Percentiles rank a stretch among this genome's conserved stretches.
These are phyloP conservation scores for Denticeps clupeoides DNA, from an alignment of 2,797 vertebrate genomes.

Conservation along the genomic window DNA sequence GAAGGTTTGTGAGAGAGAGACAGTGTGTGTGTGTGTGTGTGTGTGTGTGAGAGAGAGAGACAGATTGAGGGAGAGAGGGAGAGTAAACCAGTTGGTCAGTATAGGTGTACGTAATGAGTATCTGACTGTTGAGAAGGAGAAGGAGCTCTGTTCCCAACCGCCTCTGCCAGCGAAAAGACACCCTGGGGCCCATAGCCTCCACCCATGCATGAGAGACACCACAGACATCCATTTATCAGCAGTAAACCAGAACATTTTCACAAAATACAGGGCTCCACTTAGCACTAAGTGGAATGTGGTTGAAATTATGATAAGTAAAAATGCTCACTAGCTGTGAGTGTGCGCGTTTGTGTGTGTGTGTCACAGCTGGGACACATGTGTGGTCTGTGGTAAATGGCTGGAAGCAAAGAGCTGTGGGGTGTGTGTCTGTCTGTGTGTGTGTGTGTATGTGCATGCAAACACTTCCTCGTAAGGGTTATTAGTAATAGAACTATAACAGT, in stretches of 20 bases:
- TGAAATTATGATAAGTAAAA: too few relatives aligned
- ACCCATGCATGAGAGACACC: not conserved
- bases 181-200: not conserved
- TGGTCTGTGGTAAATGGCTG: constrained; percentile 3
- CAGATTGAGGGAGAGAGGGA: not conserved
- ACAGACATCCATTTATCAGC: not conserved
- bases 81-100: constrained; percentile 3
- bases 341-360: constrained; percentile 2
- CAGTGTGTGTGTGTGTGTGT: not conserved
- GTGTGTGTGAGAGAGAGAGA: not conserved
- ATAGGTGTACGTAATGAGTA: too few relatives aligned
- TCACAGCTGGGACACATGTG: constrained; percentile 17
- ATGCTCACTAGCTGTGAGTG: not conserved
- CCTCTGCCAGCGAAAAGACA: not conserved
- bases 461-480: not conserved
- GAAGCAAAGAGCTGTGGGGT: constrained; percentile 3
- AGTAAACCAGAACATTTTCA: not conserved
- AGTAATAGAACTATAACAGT: constrained; percentile 2
- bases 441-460: not conserved
- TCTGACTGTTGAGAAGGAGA: too few relatives aligned
- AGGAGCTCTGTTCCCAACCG: too few relatives aligned
- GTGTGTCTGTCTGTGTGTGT: not conserved
- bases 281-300: too few relatives aligned
- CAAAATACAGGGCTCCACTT: not conserved
- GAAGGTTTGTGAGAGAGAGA: not conserved